These are phyloP conservation scores for Perodicticus potto DNA, from an alignment of 2,797 vertebrate species.

Conservation along the genomic window DNA sequence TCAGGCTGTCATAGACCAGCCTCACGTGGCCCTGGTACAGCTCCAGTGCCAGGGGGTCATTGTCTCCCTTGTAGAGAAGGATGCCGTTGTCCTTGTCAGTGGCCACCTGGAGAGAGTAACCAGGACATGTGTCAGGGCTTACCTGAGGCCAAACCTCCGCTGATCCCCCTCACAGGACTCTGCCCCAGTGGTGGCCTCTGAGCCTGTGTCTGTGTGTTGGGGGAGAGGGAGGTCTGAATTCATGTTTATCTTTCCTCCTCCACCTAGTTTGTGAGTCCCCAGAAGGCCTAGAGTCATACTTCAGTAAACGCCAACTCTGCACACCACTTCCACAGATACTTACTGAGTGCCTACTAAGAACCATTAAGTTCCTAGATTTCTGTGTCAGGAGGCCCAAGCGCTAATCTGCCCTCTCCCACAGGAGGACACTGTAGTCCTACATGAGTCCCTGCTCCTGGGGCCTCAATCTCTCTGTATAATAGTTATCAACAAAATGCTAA, in stretches of 20 bases:
- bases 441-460: no score
- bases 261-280: background rate
- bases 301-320: background rate
- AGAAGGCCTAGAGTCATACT: background rate
- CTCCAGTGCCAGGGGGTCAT: slow-evolving; percentile 96
- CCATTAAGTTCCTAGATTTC: background rate
- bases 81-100: slow-evolving; percentile 97
- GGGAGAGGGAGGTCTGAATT: background rate
- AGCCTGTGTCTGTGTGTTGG: background rate
- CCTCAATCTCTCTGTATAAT: background rate
- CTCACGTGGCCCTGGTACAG: slow-evolving; percentile 97
- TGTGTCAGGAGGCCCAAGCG: background rate
- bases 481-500: background rate
- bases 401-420: background rate
- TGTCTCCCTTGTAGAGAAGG: slow-evolving; percentile 96
- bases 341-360: rapidly evolving
- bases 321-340: background rate
- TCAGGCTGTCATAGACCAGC: slow-evolving; percentile 95
- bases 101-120: slow-evolving; percentile 90
- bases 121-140: background rate
- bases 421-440: rapidly evolving
- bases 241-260: background rate
- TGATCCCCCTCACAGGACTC: background rate
- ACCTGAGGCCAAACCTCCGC: no score
- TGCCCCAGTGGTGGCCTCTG: background rate